A percentile compares a stretch with the other conserved stretches of the same genome.
These are phyloP conservation scores for Carpatolechia fugitivella DNA, from an alignment of 2,888 invertebrate genomes.

Conservation along the genomic window DNA sequence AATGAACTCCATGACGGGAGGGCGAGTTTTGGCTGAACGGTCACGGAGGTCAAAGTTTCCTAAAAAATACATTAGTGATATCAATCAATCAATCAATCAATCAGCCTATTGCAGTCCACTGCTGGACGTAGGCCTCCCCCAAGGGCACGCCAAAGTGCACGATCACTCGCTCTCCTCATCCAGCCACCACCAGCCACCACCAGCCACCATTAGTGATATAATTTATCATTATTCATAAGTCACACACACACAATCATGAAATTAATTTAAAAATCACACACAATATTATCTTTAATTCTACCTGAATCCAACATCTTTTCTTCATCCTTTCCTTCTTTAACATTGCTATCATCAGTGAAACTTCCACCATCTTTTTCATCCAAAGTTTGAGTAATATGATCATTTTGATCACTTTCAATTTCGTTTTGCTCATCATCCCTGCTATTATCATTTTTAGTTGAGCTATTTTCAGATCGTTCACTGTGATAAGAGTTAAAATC, in stretches of 20 bases:
- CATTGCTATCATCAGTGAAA: constrained; percentile 21
- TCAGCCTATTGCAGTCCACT: too few relatives aligned
- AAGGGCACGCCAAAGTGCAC: too few relatives aligned
- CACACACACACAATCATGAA: too few relatives aligned
- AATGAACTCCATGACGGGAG: constrained; percentile 50
- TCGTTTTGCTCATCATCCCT: background rate
- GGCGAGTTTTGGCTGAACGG: constrained; percentile 46
- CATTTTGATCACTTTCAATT: constrained; percentile 19
- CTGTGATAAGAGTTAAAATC: constrained; percentile 72
- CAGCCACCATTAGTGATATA: too few relatives aligned
- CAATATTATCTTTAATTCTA: constrained; percentile 19
- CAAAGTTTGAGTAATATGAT: constrained; percentile 14
- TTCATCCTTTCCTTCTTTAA: constrained; percentile 52
- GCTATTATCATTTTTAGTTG: background rate
- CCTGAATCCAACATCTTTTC: constrained; percentile 71
- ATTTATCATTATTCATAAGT: too few relatives aligned
- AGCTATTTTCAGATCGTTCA: constrained; percentile 22
- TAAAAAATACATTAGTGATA: constrained; percentile 21
- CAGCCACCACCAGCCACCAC: too few relatives aligned
- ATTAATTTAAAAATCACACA: background rate
- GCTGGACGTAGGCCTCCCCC: too few relatives aligned
- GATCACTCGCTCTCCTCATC: too few relatives aligned
- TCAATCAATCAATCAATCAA: too few relatives aligned
- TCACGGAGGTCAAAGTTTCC: constrained; percentile 67
- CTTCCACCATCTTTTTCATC: constrained; percentile 16